Evolutionary conservation across 2,888 invertebrate species (phyloP), one percentile per base, ranked within the genome.

Genomic region (Drosophila robusta): DNA sequence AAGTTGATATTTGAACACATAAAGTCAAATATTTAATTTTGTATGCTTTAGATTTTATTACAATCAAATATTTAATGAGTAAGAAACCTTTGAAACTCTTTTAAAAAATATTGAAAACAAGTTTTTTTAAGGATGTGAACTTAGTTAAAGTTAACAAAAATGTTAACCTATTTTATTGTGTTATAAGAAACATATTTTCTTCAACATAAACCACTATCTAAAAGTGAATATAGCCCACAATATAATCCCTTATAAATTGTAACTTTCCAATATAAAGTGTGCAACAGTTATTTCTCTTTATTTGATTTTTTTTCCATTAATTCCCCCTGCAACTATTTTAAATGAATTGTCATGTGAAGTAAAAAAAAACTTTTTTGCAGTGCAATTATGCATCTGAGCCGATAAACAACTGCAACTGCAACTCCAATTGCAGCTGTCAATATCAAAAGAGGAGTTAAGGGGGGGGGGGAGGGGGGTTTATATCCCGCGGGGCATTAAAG

Each of bases 361-460:
- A 49, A 55, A 66, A 60, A 34, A 66, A 34, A 58, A n/a, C 5
- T 16, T 26, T 65, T 65, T 64, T 44, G 44, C 52, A 64, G 50
- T 54, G 55, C 69, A 80, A 78, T 78, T 56, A 69, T 57, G 50
- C 61, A 68, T 46, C 66, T 52, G 55, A 65, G 50, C 63, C 54
- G 73, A 78, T 78, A 83, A 78, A 63, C 54, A 78, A 70, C 39
- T 75, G 64, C 61, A 60, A 70, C 51, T 22, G 22, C 22, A 45
- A 34, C 34, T 34, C 34, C 34, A 73, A 72, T 41, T 75, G 65
- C 67, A 58, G 62, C 68, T 80, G 84, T 83, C 82, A 73, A 73
- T 86, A 61, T 61, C 29, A 8, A 29, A 32, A 6, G 5, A 34
- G 22, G 62, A n/a, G 32, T 0, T 9, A 9, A 0, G 11, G 1